Percentiles rank a stretch among this genome's conserved stretches.
phyloP scores from a whole-genome alignment of 2,797 vertebrate genomes.

The Cercopithecus diana region DNA sequence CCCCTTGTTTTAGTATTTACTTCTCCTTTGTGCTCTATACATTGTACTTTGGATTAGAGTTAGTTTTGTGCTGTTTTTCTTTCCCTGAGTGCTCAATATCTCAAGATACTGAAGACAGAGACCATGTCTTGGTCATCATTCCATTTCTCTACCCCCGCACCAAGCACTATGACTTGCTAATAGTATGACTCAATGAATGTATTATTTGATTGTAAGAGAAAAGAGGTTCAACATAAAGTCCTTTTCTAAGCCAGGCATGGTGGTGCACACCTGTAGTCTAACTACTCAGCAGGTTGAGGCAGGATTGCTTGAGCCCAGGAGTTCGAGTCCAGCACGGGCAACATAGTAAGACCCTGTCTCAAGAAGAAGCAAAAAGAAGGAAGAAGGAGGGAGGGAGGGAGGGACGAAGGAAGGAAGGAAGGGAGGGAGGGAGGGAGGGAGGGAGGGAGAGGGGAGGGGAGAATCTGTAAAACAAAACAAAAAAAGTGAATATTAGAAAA shows the following conservation, averaged over 20 bases:
- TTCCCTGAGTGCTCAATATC: neutral
- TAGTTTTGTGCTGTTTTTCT: neutral
- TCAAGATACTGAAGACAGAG: neutral
- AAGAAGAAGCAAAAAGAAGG: neutral
- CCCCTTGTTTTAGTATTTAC: neutral
- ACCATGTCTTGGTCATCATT: neutral
- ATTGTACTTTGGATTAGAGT: neutral
- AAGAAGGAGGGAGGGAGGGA: too few species aligned
- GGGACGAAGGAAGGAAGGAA: accelerated
- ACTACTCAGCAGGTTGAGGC: neutral
- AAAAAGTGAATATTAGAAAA: too few species aligned
- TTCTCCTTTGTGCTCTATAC: neutral
- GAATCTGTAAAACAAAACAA: too few species aligned
- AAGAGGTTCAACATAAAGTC: neutral
- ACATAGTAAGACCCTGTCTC: neutral
- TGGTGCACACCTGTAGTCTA: neutral
- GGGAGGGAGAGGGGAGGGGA: too few species aligned
- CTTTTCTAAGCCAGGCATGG: neutral
- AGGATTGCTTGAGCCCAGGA: neutral
- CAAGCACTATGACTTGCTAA: neutral
- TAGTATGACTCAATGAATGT: neutral
- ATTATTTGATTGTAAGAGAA: neutral
- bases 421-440: accelerated
- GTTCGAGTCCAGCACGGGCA: neutral
- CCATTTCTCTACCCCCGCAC: neutral